A percentile compares a stretch with the other conserved stretches of the same genome.
phyloP scores from a whole-genome alignment of 2,113 vertebrate species.

The Sterna hirundo region DNA sequence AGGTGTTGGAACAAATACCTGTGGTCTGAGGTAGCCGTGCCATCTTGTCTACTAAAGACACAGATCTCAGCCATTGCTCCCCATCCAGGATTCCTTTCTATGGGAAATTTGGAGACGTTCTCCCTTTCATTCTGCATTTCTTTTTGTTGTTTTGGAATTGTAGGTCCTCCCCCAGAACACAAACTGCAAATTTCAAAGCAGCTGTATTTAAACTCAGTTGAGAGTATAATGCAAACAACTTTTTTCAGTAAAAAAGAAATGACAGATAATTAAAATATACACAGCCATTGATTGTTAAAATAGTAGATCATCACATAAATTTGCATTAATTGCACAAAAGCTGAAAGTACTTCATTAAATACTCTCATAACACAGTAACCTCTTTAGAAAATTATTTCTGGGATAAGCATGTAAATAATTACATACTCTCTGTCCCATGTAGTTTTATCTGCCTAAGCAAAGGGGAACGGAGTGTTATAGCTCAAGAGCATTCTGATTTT shows the following conservation, averaged over 20 bases:
- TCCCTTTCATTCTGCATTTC: background rate
- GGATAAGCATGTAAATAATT: constrained; percentile 61
- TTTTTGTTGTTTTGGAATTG: background rate
- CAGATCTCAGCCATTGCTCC: background rate
- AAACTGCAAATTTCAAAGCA: constrained; percentile 46
- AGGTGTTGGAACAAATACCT: background rate
- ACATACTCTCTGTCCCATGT: constrained; percentile 28
- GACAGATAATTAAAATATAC: constrained; percentile 27
- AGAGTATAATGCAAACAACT: constrained; percentile 23
- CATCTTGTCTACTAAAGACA: background rate
- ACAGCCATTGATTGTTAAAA: constrained; percentile 49
- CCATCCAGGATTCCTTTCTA: background rate
- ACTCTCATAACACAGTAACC: constrained; percentile 28
- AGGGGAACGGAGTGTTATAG: background rate
- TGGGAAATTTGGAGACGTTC: background rate
- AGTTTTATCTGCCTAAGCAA: constrained; percentile 35
- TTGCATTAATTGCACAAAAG: constrained; percentile 59
- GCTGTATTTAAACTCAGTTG: constrained; percentile 36
- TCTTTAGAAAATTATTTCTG: constrained; percentile 59
- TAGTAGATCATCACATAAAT: constrained; percentile 56
- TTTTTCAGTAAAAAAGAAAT: constrained; percentile 12
- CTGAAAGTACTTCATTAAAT: constrained; percentile 61
- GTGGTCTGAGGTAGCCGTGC: background rate
- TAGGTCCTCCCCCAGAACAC: background rate
- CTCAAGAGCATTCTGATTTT: constrained; percentile 39